Conservation (phyloP, 2,888 invertebrate genomes). For the Scaptomyza parva region DNA sequence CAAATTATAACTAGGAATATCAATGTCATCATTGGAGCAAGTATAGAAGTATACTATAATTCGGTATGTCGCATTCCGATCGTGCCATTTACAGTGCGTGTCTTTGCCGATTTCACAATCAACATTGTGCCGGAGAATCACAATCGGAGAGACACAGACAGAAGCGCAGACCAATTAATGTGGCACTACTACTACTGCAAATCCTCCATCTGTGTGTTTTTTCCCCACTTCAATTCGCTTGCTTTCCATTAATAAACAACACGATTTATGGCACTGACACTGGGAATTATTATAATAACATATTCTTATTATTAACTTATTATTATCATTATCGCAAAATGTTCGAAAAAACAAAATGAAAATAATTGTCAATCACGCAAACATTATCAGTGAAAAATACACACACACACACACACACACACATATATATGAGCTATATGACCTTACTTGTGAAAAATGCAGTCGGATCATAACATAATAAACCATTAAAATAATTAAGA, state of each 20-base stretch:
- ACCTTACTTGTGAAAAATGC: conserved; percentile 18
- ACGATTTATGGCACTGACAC: conserved; percentile 59
- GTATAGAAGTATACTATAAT: conserved; percentile 3
- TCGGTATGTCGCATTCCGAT: conserved; percentile 51
- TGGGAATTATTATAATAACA: conserved; percentile 50
- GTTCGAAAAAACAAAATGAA: conserved; percentile 35
- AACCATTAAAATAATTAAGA: conserved; percentile 76
- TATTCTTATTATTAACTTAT: conserved; percentile 50
- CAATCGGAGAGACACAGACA: conserved; percentile 1
- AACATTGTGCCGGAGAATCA: conserved; percentile 5
- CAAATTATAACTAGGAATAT: conserved; percentile 35
- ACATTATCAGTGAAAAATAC: conserved; percentile 34
- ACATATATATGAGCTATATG: conserved; percentile 5
- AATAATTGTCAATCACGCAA: conserved; percentile 71
- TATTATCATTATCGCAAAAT: conserved; percentile 69
- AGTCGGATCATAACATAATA: conserved; percentile 73
- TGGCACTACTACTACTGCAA: conserved; percentile 59
- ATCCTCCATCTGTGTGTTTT: conserved; percentile 49
- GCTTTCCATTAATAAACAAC: conserved; percentile 63
- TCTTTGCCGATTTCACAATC: conserved; percentile 21
- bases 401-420: neutral
- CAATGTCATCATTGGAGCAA: conserved; percentile 63
- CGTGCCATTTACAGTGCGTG: conserved; percentile 47
- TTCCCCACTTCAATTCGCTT: neutral
- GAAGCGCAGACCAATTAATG: conserved; percentile 49